A percentile compares a stretch with the other conserved stretches of the same genome.
Evolutionary conservation across 2,113 vertebrate species (phyloP).

Genomic region (Corythornis cristatus): DNA sequence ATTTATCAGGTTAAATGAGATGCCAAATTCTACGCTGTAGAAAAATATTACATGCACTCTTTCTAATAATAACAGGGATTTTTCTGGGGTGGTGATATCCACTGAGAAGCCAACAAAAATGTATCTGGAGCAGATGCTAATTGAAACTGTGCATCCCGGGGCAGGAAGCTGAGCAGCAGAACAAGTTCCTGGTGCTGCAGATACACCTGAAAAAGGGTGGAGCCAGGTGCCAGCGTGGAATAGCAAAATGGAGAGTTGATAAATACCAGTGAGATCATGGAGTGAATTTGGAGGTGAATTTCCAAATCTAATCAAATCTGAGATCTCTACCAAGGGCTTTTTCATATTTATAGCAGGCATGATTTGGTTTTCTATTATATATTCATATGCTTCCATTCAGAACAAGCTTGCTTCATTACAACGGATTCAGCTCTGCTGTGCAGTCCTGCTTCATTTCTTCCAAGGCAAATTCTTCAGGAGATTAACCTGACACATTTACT

Average conservation of each 20-base stretch:
- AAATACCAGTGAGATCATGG: background rate
- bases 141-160: background rate
- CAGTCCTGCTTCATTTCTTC: conserved; percentile 62
- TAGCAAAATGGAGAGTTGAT: background rate
- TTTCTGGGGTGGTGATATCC: background rate
- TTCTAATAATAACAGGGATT: background rate
- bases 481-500: conserved; percentile 74
- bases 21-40: background rate
- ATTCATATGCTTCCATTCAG: conserved; percentile 44
- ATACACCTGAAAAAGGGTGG: rapidly evolving
- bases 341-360: background rate
- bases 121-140: background rate
- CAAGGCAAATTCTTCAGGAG: conserved; percentile 62
- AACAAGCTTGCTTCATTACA: conserved; percentile 42
- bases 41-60: background rate
- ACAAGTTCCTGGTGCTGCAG: background rate
- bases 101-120: background rate
- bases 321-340: background rate
- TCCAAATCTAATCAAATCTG: background rate
- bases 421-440: background rate
- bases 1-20: background rate
- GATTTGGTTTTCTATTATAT: conserved; percentile 15
- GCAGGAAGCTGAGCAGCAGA: background rate
- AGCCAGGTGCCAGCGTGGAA: rapidly evolving
- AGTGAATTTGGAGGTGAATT: background rate